Base-by-base conservation (phyloP, 2,888 invertebrate species). In the Candidula unifasciata region DNA sequence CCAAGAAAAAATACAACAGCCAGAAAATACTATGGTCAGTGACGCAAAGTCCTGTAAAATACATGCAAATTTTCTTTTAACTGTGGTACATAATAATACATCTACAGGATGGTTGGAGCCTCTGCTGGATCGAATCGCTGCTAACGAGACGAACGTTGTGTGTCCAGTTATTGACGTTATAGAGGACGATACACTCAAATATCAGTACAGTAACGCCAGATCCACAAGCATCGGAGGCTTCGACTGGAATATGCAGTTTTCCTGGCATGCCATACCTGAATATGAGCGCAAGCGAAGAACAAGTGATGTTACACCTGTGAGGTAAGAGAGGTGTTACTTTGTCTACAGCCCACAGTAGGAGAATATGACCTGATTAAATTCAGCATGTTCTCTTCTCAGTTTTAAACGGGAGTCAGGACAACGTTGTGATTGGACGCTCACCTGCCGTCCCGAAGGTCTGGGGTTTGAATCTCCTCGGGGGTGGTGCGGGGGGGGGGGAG, bases 201-300 rank as follows among this genome's bases (percentile, higher is more conserved):
- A 93, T 88, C 92, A 93, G 88, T 93, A 93, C 87, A 89, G 93
- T 82, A 93, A 90, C 85, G 93, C 93, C 79, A 91, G 91, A 82
- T 87, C 90, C 60, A 93, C 93, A 60, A 92, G 91, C 87, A 95
- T 95, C 27, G 95, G 95, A 8, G 95, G 95, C 33, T 96, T 96
- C 91, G 95, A 95, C 91, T 96, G 95, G 95, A 95, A 95, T 89
- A 92, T 95, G 66, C 95, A 96, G 95, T 99, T 99, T 95, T 99
- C 98, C 95, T 99, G 99, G 99, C 99, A 99, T 94, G 96, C 97
- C 52, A 97, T 99, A 82, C 99, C 99, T 0, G 96, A 98, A 27
- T 96, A 91, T 24, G 93, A 93, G 85, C 85, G 90, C 66, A 87
- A 90, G 77, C 82, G 93, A 44, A 86, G 93, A 30, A 83, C 86